These are phyloP conservation scores for Onychostruthus taczanowskii DNA, from an alignment of 2,113 vertebrate genomes.

Conservation along the genomic window DNA sequence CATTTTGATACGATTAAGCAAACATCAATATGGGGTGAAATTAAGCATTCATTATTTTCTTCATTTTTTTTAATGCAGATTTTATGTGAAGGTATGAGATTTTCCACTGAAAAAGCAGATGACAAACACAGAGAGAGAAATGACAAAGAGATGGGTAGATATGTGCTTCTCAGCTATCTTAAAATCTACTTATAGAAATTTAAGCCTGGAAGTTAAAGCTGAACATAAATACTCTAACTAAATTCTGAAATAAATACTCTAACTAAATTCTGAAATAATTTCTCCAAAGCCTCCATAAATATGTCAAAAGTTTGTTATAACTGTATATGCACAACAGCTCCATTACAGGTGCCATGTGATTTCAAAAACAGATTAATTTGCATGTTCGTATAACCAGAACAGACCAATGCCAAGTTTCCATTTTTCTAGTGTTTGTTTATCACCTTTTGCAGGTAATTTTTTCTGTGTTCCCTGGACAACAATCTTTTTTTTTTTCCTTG, in stretches of 20 bases:
- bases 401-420: neutral
- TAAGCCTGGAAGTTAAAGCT: neutral
- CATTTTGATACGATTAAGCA: neutral
- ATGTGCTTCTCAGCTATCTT: neutral
- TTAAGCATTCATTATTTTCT: neutral
- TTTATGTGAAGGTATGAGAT: neutral
- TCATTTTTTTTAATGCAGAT: neutral
- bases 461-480: neutral
- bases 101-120: neutral
- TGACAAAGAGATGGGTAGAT: neutral
- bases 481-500: neutral
- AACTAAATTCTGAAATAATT: neutral
- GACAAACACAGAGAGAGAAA: neutral
- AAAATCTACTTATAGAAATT: neutral
- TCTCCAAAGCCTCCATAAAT: neutral
- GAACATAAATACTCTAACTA: neutral
- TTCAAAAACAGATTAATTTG: neutral
- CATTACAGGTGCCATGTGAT: neutral
- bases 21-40: neutral
- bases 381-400: neutral
- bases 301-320: neutral
- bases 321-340: rapidly evolving
- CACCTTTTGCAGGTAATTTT: neutral
- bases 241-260: neutral
- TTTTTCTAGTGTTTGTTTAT: neutral